Conservation (phyloP, 2,113 vertebrate species). For the Atrichornis clamosus region DNA sequence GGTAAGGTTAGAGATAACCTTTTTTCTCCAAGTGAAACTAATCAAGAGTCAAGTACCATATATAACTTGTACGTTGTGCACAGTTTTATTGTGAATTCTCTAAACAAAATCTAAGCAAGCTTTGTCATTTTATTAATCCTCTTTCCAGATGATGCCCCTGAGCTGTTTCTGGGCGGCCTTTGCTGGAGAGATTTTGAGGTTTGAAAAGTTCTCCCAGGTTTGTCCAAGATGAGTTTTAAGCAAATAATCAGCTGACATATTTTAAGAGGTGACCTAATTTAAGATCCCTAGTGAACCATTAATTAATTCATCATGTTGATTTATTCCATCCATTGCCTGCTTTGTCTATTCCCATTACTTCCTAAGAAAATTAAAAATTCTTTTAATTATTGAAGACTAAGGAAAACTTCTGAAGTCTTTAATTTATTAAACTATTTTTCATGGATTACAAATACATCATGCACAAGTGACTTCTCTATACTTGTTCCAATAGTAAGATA, state of each 20-base stretch:
- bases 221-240: not conserved
- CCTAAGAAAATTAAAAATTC: slow-evolving; percentile 57
- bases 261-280: slow-evolving; percentile 63
- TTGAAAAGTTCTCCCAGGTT: slow-evolving; percentile 16
- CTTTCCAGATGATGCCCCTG: not conserved
- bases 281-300: slow-evolving; percentile 38
- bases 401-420: slow-evolving; percentile 19
- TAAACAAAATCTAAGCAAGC: not conserved
- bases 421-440: slow-evolving; percentile 59
- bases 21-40: not conserved
- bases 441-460: slow-evolving; percentile 33
- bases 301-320: slow-evolving; percentile 70
- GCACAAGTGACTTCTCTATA: not conserved
- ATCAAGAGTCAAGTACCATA: not conserved
- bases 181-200: not conserved
- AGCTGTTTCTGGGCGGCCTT: not conserved
- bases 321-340: slow-evolving; percentile 50
- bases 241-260: slow-evolving; percentile 41
- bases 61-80: not conserved
- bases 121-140: not conserved
- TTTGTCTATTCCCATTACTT: slow-evolving; percentile 63
- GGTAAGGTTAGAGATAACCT: not conserved
- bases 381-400: slow-evolving; percentile 63
- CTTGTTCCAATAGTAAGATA: not conserved
- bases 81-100: not conserved